phyloP scores from a whole-genome alignment of 2,888 invertebrate species.

The Microdon myrmicae region DNA sequence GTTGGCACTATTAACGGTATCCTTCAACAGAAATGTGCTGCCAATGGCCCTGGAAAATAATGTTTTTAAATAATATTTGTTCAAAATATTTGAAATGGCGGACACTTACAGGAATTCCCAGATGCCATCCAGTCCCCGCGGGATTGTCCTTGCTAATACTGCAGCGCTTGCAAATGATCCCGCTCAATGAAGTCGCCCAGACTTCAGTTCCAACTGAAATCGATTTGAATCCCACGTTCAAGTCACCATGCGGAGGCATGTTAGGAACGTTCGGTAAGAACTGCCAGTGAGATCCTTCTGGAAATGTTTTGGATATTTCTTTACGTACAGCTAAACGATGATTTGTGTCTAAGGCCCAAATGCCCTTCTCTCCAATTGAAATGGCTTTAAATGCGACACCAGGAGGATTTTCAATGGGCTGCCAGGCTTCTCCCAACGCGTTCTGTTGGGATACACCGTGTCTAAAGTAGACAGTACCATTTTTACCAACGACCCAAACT shows the following conservation, averaged over 20 bases:
- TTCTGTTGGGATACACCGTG: slow-evolving; percentile 77
- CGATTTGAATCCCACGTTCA: slow-evolving; percentile 73
- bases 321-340: slow-evolving; percentile 81
- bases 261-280: slow-evolving; percentile 72
- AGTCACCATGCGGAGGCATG: slow-evolving; percentile 70
- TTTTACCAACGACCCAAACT: slow-evolving; percentile 88
- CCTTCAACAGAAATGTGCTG: slow-evolving; percentile 66
- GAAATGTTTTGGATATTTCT: slow-evolving; percentile 79
- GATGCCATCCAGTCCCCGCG: slow-evolving; percentile 82
- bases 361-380: slow-evolving; percentile 76
- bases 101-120: slow-evolving; percentile 69
- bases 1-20: too few relatives aligned
- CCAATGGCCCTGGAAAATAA: slow-evolving; percentile 69
- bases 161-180: slow-evolving; percentile 76
- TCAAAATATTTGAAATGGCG: slow-evolving; percentile 1
- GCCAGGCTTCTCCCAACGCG: slow-evolving; percentile 79
- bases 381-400: slow-evolving; percentile 77
- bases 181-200: slow-evolving; percentile 80
- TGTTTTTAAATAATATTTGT: slow-evolving; percentile 8
- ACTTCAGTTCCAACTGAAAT: slow-evolving; percentile 79
- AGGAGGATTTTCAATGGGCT: slow-evolving; percentile 79
- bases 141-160: slow-evolving; percentile 80
- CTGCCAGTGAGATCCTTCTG: slow-evolving; percentile 89
- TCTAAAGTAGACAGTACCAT: slow-evolving; percentile 84
- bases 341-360: slow-evolving; percentile 84